Evolutionary conservation across 1,140 invertebrate species (phyloP).

Genomic region (Gryllus bimaculatus): DNA sequence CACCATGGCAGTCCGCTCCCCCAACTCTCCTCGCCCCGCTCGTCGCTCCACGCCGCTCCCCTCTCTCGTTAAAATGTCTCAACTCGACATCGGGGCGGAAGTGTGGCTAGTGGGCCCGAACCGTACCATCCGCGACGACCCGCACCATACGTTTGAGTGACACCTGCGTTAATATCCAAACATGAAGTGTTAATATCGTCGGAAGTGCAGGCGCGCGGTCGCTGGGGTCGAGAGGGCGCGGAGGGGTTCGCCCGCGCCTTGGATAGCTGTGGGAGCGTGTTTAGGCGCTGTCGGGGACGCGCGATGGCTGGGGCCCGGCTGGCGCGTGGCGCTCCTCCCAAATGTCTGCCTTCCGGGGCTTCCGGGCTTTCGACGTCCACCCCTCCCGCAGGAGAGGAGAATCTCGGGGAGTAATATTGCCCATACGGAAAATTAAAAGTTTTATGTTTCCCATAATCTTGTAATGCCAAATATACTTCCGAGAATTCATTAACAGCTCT

Average conservation of each 20-base stretch:
- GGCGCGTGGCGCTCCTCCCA: no score
- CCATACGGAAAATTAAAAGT: no score
- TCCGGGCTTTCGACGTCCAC: no score
- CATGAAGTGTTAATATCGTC: neutral
- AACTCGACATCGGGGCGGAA: neutral
- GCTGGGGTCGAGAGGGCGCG: neutral
- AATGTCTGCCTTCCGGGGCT: no score
- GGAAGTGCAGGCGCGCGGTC: neutral
- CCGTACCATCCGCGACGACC: neutral
- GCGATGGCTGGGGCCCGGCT: no score
- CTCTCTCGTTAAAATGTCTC: neutral
- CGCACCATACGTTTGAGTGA: neutral
- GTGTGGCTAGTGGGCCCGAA: neutral
- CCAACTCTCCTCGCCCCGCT: neutral
- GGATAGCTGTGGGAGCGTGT: neutral
- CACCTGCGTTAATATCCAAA: neutral
- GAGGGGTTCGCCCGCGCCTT: neutral
- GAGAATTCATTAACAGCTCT: no score
- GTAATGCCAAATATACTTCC: no score
- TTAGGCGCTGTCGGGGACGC: no score
- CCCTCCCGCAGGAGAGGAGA: no score
- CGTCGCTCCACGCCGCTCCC: neutral
- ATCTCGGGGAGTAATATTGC: no score
- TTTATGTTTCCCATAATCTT: no score
- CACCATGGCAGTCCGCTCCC: no score